Evolutionary conservation across 2,797 vertebrate genomes (phyloP), one percentile per base, ranked within the genome.

Genomic region (Tragopan temminckii): DNA sequence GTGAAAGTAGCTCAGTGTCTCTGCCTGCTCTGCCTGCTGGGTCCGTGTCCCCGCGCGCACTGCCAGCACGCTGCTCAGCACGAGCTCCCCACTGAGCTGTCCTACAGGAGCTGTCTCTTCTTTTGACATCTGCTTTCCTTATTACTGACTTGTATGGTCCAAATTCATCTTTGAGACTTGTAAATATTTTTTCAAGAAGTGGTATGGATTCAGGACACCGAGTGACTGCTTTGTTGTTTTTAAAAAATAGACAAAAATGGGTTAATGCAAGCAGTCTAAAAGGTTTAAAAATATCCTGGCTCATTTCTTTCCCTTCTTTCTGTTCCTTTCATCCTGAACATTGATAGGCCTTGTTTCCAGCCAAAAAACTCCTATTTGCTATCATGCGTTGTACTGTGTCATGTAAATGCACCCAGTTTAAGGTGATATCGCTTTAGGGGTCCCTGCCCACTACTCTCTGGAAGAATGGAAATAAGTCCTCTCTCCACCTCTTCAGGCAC

Each of bases 241-340:
- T 36, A 25, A 87, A 77, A 69, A 19, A 23, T 23, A n/a, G 21
- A 31, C 45, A 76, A 69, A 96, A 89, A 71, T 61, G 61, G 33
- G 74, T 90, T 94, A 88, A 84, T 70, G 40, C 57, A 85, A 91
- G 29, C 50, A 87, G 45, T 69, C 64, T 84, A 52, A 81, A 90
- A 89, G n/a, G 29, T 63, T 58, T 80, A 85, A 95, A 94, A 96
- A 93, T 88, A 92, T 4, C 38, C 18, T 17, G 20, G 33, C 12
- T 80, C 42, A 13, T 78, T 77, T 52, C 42, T n/a, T 35, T 12
- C 5, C 8, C 19, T 68, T 55, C 36, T n/a, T 74, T 50, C 10
- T 75, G 81, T 86, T 50, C 33, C 45, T 78, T 93, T 94, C 78
- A 83, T 82, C 48, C 53, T 45, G 61, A 82, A 67, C 48, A 61